phyloP scores from a whole-genome alignment of 2,113 vertebrate species.

The Cromileptes altivelis region DNA sequence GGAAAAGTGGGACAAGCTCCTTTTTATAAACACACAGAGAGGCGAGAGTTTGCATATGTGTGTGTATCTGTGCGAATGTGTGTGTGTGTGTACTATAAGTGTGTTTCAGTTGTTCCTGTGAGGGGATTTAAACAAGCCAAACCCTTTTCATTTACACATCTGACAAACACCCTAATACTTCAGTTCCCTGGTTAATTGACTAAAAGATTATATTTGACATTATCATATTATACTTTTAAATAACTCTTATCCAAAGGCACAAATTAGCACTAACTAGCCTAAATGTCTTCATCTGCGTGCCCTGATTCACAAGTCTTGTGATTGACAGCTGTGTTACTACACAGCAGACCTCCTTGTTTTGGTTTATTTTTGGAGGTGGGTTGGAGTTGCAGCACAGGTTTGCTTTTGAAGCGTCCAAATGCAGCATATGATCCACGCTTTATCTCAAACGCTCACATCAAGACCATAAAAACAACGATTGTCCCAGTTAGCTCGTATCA shows the following conservation, averaged over 20 bases:
- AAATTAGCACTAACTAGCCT: neutral
- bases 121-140: slow-evolving; percentile 35
- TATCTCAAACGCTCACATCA: neutral
- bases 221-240: slow-evolving; percentile 25
- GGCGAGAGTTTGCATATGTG: slow-evolving; percentile 46
- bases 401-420: neutral
- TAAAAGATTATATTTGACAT: slow-evolving; percentile 23
- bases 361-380: neutral
- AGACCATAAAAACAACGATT: neutral
- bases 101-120: slow-evolving; percentile 17
- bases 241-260: neutral
- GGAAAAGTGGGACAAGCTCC: slow-evolving; percentile 77
- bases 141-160: slow-evolving; percentile 34
- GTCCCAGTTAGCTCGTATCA: slow-evolving; percentile 38
- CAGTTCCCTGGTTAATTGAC: slow-evolving; percentile 10
- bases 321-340: neutral
- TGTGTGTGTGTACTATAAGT: neutral
- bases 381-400: neutral
- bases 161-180: slow-evolving; percentile 47
- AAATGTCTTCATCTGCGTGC: slow-evolving; percentile 4
- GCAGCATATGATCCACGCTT: neutral
- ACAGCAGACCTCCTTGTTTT: neutral
- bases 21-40: slow-evolving; percentile 71
- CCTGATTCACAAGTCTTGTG: neutral
- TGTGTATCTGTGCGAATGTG: neutral